A percentile compares a stretch with the other conserved stretches of the same genome.
Conservation (phyloP, 1,140 invertebrate genomes). For the Orius insidiosus region DNA sequence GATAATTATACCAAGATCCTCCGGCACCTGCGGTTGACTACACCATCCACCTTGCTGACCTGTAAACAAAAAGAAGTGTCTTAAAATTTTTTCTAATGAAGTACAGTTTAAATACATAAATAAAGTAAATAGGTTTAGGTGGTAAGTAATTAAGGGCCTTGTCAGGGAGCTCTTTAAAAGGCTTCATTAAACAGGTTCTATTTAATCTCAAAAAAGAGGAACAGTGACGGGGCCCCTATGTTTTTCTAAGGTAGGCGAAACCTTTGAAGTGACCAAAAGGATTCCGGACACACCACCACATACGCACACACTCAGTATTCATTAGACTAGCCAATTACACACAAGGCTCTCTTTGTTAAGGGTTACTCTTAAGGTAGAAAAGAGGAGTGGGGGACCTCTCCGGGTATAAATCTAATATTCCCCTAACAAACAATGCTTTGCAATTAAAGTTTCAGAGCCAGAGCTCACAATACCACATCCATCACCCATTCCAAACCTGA, state of each 20-base stretch:
- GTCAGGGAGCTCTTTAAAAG: constrained; percentile 13
- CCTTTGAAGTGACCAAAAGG: constrained; percentile 9
- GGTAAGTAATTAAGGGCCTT: constrained; percentile 6
- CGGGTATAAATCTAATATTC: constrained; percentile 12
- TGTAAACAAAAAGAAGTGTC: not conserved
- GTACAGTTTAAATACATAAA: constrained; percentile 12
- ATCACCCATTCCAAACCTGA: constrained; percentile 5
- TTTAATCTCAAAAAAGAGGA: constrained; percentile 6
- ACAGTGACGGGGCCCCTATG: not conserved
- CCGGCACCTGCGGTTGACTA: constrained; percentile 4
- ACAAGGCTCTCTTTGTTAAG: constrained; percentile 8
- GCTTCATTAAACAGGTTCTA: constrained; percentile 14
- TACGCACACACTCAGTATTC: constrained; percentile 5
- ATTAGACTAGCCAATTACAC: constrained; percentile 10
- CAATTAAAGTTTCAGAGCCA: constrained; percentile 11
- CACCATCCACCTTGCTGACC: constrained; percentile 7
- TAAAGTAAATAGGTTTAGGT: constrained; percentile 15
- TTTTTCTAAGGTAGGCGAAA: constrained; percentile 5
- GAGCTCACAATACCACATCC: constrained; percentile 11
- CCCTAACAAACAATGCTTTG: constrained; percentile 11
- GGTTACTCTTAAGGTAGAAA: constrained; percentile 6
- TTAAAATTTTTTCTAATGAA: too few relatives aligned
- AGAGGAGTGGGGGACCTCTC: constrained; percentile 4
- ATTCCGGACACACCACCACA: not conserved
- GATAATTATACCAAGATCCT: constrained; percentile 3